Conservation (phyloP, 1,140 invertebrate genomes). For the Cyclina sinensis region DNA sequence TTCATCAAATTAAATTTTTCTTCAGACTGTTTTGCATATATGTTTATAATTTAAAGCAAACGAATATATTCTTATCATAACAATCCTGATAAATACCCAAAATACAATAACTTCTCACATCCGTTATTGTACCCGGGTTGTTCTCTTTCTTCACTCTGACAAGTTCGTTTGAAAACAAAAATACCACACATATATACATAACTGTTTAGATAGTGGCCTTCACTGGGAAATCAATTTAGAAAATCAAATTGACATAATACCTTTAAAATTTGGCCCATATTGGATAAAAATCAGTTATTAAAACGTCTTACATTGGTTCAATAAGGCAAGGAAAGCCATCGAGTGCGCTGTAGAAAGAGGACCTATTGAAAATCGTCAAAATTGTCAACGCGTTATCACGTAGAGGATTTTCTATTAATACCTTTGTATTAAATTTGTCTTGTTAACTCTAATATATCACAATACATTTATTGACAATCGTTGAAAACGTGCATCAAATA, state of each 20-base stretch:
- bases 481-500: background rate
- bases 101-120: too few species aligned
- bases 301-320: constrained; percentile 12
- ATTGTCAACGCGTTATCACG: background rate
- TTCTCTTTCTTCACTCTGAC: too few species aligned
- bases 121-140: too few species aligned
- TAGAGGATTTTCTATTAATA: background rate
- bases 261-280: constrained; percentile 15
- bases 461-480: background rate
- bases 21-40: too few species aligned
- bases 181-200: too few species aligned
- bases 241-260: constrained; percentile 16
- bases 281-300: constrained; percentile 10
- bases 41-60: too few species aligned
- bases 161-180: too few species aligned
- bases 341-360: background rate
- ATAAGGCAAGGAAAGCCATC: background rate
- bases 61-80: too few species aligned
- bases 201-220: background rate
- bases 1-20: too few species aligned
- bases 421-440: background rate
- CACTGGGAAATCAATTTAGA: background rate
- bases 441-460: background rate
- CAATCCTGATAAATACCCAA: too few species aligned
- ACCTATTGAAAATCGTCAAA: background rate